A percentile compares a stretch with the other conserved stretches of the same genome.
Conservation (phyloP, 2,797 vertebrate species). For the Rhinophrynus dorsalis region DNA sequence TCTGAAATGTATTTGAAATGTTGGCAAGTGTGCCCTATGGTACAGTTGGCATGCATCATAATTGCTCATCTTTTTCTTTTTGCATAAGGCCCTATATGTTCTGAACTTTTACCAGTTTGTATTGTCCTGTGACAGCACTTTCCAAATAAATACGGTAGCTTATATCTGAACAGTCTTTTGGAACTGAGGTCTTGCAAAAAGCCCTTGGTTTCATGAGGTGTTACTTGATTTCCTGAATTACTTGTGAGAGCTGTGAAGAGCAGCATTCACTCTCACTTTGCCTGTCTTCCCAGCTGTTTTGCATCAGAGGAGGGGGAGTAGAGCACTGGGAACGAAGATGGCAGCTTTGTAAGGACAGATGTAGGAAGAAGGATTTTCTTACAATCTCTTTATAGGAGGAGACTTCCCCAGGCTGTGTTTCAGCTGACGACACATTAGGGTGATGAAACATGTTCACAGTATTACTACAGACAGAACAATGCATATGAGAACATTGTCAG, state of each 20-base stretch:
- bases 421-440: neutral
- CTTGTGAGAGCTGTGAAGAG: constrained; percentile 65
- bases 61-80: no score
- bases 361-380: neutral
- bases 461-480: constrained; percentile 9
- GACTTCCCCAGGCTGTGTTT: neutral
- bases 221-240: constrained; percentile 65
- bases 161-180: constrained; percentile 2
- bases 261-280: constrained; percentile 21
- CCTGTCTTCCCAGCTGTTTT: constrained; percentile 25
- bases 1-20: no score
- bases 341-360: neutral
- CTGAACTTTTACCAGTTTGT: no score
- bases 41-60: no score
- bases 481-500: neutral
- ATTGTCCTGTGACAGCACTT: no score
- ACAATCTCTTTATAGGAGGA: constrained; percentile 7
- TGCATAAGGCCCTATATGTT: no score
- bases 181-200: constrained; percentile 57
- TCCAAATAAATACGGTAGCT: constrained; percentile 12
- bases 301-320: neutral
- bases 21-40: no score
- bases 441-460: constrained; percentile 16
- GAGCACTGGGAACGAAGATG: neutral
- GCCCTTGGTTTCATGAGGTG: constrained; percentile 61